Evolutionary conservation across 2,113 vertebrate species (phyloP), one percentile per base, ranked within the genome.

Genomic region (Sorex fumeus): DNA sequence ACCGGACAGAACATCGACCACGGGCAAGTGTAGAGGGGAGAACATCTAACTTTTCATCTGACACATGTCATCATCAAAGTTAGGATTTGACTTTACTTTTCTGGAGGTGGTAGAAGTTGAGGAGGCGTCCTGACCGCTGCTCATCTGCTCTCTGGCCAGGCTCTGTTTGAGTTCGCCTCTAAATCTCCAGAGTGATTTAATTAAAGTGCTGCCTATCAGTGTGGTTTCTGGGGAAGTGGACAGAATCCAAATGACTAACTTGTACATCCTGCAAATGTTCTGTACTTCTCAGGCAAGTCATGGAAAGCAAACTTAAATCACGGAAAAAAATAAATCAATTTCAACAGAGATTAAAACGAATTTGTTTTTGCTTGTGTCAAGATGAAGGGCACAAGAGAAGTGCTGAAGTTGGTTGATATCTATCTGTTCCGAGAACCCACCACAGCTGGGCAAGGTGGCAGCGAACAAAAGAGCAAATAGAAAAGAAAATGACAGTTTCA

Each of bases 351-450:
- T 92, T 78, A 85, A 92, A 87, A 90, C 62, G 34, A 25, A 78
- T 79, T 57, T 78, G 62, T 92, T 92, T 92, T 80, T 84, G 87
- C 53, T 88, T 28, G 2, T 74, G 77, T 77, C 76, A 57, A 84
- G 40, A 62, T 0, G 21, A 94, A 95, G 70, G 53, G 19, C 70
- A 90, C 84, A 57, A 47, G 0, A 11, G 84, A 91, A 90, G 47
- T 93, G 70, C 89, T 70, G 4, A 60, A 75, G 47, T 93, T 91
- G 87, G 92, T 94, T 93, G 92, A 67, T 6, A 60, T 19, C 19
- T 78, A 90, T 91, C 87, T 75, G 16, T 82, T 94, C 91, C 30
- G 67, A 92, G 66, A 81, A 93, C 77, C 32, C 13, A 83, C 91
- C 70, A 74, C 45, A 23, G 32, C 75, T 32, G 9, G 34, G 72